Base-by-base conservation (phyloP, 2,888 invertebrate species). In the Liopterus haemorrhoidalis region DNA sequence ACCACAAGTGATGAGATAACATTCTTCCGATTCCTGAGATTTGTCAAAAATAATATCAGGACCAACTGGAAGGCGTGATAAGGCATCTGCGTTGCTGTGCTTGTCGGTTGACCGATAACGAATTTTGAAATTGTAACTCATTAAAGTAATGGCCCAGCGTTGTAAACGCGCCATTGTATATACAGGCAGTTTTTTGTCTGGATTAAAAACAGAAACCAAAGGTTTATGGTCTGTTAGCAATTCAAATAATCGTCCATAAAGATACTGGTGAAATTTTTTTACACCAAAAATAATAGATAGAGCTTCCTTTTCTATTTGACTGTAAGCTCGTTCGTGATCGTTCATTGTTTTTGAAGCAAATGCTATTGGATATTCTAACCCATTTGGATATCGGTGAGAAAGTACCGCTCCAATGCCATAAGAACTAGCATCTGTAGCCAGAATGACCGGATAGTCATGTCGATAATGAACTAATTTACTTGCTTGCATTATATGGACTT, bases 331-430 rank as follows among this genome's bases (percentile, higher is more conserved):
- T 46, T 52, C 49, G 5, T n/a, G n/a, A 21, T 48, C 46, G 15
- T 30, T 46, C 5, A 52, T 33, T 18, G 42, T 46, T 16, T 47
- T n/a, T 3, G 43, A 46, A 15, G 43, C 40, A 11, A 25, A 49
- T 1, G 40, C 40, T 6, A 48, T 32, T 4, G 46, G 44, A 12
- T 28, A 12, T 14, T 35, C 12, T 19, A 21, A 8, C 4, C 32
- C 30, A 27, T 49, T 24, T 4, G 35, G 14, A 19, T 22, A 41
- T 25, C 32, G 25, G 15, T 50, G 49, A 39, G 41, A 47, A 21
- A 51, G n/a, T 4, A 52, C 47, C 2, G 46, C 50, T 27, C 45
- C 46, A 22, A 19, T 36, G n/a, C 41, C 40, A 35, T 46, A 3
- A 19, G 33, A 33, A n/a, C n/a, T n/a, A 16, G 33, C 33, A 9